Evolutionary conservation across 2,888 invertebrate genomes (phyloP).

Genomic region (Diarsia brunnea): DNA sequence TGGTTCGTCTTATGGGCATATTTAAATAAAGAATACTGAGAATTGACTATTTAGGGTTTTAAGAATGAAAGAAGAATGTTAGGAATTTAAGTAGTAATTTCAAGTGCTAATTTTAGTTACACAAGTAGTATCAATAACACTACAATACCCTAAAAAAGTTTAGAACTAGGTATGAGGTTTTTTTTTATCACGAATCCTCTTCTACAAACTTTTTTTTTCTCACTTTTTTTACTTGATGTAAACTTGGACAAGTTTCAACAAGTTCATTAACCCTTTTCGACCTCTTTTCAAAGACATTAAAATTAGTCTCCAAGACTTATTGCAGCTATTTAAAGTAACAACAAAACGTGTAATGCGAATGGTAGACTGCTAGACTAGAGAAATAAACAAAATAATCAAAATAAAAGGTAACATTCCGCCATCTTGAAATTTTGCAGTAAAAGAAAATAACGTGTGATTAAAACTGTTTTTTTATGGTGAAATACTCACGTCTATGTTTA

Average conservation of each 20-base stretch:
- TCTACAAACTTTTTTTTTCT: constrained; percentile 18
- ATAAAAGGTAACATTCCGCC: constrained; percentile 80
- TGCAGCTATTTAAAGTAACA: constrained; percentile 38
- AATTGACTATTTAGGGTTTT: too few relatives aligned
- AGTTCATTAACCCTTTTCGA: constrained; percentile 80
- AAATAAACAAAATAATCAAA: constrained; percentile 75
- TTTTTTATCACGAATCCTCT: background rate
- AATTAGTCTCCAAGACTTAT: constrained; percentile 33
- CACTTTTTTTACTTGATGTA: constrained; percentile 36
- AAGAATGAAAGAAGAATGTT: background rate
- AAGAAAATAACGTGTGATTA: constrained; percentile 45
- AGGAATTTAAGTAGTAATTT: background rate
- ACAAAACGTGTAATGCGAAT: constrained; percentile 48
- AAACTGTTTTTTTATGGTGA: constrained; percentile 27
- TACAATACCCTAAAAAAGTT: background rate
- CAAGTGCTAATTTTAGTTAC: background rate
- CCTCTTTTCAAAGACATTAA: constrained; percentile 57
- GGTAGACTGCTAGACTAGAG: constrained; percentile 53
- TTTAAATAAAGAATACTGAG: too few relatives aligned
- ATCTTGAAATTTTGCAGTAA: constrained; percentile 78
- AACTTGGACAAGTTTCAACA: constrained; percentile 79
- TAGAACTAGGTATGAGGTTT: background rate
- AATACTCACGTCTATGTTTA: constrained; percentile 81
- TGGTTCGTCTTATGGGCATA: too few relatives aligned
- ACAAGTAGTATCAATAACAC: background rate